These are phyloP conservation scores for Apamea crenata DNA, from an alignment of 2,888 invertebrate genomes.

Conservation along the genomic window DNA sequence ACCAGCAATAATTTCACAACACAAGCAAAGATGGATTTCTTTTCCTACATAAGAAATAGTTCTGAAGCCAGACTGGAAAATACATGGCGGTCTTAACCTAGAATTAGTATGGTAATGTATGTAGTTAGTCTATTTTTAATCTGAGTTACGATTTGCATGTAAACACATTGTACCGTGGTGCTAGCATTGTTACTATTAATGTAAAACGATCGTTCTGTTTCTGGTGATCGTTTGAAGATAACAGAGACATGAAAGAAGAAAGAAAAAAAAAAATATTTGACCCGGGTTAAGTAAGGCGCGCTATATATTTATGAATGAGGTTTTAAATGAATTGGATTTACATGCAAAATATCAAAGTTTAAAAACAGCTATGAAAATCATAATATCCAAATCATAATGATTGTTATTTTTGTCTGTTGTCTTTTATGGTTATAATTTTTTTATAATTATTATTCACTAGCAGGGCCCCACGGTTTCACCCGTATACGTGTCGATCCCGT, in stretches of 20 bases:
- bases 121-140: conserved; percentile 46
- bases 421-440: too few species aligned
- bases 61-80: background rate
- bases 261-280: too few species aligned
- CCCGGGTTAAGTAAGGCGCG: too few species aligned
- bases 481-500: too few species aligned
- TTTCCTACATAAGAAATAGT: background rate
- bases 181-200: conserved; percentile 7
- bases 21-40: background rate
- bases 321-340: too few species aligned
- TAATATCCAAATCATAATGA: too few species aligned
- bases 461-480: too few species aligned
- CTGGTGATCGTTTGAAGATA: background rate
- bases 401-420: too few species aligned
- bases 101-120: conserved; percentile 44
- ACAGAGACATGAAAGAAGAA: background rate
- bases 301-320: too few species aligned
- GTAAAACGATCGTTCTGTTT: background rate
- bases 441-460: too few species aligned
- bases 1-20: background rate
- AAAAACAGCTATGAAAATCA: too few species aligned
- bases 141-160: conserved; percentile 37
- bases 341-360: too few species aligned
- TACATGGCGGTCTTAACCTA: conserved; percentile 35
- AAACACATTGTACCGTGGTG: background rate